Evolutionary conservation across 2,888 invertebrate species (phyloP).

Genomic region (Andrena minutula): DNA sequence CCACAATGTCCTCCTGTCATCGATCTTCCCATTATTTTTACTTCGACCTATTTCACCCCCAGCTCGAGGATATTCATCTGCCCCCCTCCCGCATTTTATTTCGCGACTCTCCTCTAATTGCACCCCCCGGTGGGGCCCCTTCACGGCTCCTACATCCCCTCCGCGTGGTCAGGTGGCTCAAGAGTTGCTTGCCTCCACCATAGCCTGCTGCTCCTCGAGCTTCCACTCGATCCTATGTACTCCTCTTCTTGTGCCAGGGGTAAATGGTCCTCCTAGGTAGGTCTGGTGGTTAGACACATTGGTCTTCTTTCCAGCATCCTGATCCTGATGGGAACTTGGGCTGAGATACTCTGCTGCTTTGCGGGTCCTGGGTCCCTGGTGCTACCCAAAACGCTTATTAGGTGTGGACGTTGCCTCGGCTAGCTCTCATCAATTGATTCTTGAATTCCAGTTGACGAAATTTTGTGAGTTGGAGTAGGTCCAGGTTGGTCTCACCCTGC

Average conservation of each 20-base stretch:
- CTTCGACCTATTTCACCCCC: slow-evolving; percentile 46
- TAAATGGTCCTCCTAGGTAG: no score
- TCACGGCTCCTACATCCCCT: slow-evolving; percentile 35
- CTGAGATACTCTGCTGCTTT: no score
- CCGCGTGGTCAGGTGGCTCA: neutral
- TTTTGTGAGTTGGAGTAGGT: no score
- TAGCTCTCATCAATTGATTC: no score
- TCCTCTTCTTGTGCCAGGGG: no score
- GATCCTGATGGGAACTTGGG: no score
- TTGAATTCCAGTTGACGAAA: no score
- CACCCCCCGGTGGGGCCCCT: slow-evolving; percentile 16
- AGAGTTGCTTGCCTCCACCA: slow-evolving; percentile 7
- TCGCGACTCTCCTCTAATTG: slow-evolving; percentile 40
- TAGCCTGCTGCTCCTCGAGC: neutral
- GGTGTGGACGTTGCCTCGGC: no score
- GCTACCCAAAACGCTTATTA: no score
- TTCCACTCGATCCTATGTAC: slow-evolving; percentile 1
- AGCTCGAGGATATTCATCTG: slow-evolving; percentile 50
- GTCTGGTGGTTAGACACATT: neutral
- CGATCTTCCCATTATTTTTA: slow-evolving; percentile 57
- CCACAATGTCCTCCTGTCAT: slow-evolving; percentile 31
- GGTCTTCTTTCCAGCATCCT: no score
- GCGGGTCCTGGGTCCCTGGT: no score
- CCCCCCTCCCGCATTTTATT: slow-evolving; percentile 42
- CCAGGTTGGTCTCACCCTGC: no score